Evolutionary conservation across 2,888 invertebrate species (phyloP).

Genomic region (Coronaproctus castanopsis): DNA sequence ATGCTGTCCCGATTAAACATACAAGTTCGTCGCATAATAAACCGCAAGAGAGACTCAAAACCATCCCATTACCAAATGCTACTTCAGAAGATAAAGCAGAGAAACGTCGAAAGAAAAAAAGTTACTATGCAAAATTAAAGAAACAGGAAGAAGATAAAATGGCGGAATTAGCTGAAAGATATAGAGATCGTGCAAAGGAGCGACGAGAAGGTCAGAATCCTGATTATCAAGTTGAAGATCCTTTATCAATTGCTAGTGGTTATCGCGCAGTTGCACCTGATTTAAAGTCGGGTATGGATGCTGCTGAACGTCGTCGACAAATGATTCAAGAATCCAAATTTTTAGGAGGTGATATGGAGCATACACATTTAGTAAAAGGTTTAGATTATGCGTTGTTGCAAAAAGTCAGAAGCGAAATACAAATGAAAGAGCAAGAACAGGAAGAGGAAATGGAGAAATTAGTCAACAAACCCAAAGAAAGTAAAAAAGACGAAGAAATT

Average conservation of each 20-base stretch:
- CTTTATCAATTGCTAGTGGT: slow-evolving; percentile 65
- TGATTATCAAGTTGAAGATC: slow-evolving; percentile 62
- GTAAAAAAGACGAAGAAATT: slow-evolving; percentile 43
- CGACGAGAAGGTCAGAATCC: slow-evolving; percentile 65
- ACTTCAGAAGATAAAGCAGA: slow-evolving; percentile 45
- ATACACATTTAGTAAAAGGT: slow-evolving; percentile 99
- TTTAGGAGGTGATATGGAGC: slow-evolving; percentile 99
- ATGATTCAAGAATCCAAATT: slow-evolving; percentile 97
- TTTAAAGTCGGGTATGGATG: slow-evolving; percentile 75
- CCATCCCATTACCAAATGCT: slow-evolving; percentile 20
- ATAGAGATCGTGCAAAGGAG: slow-evolving; percentile 76
- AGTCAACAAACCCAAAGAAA: slow-evolving; percentile 34
- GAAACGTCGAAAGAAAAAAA: slow-evolving; percentile 76
- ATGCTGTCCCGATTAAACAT: slow-evolving; percentile 19
- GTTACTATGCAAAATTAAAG: slow-evolving; percentile 78
- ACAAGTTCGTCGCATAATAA: slow-evolving; percentile 10
- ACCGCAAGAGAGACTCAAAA: slow-evolving; percentile 15
- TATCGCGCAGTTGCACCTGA: slow-evolving; percentile 92
- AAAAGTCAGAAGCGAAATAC: slow-evolving; percentile 75
- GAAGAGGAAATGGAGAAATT: slow-evolving; percentile 61
- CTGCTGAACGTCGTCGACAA: slow-evolving; percentile 80
- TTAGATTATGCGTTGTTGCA: slow-evolving; percentile 75
- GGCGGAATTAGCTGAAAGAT: slow-evolving; percentile 82
- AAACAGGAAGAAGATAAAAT: slow-evolving; percentile 88
- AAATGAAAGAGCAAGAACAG: slow-evolving; percentile 54